Evolutionary conservation across 2,113 vertebrate species (phyloP), one percentile per base, ranked within the genome.

Genomic region (Meleagris gallopavo): DNA sequence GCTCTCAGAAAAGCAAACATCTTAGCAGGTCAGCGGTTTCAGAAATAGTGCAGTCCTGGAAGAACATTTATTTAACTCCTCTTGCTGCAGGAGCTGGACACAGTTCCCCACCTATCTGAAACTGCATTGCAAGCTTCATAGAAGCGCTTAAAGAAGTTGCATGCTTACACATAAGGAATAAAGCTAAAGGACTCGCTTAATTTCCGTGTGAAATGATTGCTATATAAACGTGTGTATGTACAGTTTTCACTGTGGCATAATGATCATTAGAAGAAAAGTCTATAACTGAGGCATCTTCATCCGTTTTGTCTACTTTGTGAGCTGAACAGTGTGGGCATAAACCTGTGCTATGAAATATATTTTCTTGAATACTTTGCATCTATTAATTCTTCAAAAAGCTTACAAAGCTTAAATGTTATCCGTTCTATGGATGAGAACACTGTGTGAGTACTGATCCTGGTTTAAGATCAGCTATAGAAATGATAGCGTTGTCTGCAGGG

Each of bases 1-100:
- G 38, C 57, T 40, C 64, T 91, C 67, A 71, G 85, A 69, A 91
- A 91, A 91, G 76, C 79, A 88, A 88, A 72, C 72, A 71, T 88
- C 91, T 94, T 75, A 85, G 83, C 75, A 77, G 57, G 78, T 76
- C 91, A 91, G 78, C 60, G 50, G 86, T 91, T 91, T 89, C 79
- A 77, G 78, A 92, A 91, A 89, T 83, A 69, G 46, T 78, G 57
- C 69, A 58, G 43, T 88, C 86, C 55, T 57, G 57, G 52, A 91
- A 83, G 79, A 86, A 81, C 52, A 18, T 88, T 93, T 88, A 73
- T 78, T 89, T 27, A 91, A 69, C 72, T 91, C 55, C 34, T 89
- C 88, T 93, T 71, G 67, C 93, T 94, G 54, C 69, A 80, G 87
- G 88, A 95, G 77, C 77, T 70, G 71, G 81, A 64, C 43, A n/a